Percentiles rank a stretch among this genome's conserved stretches.
Conservation (phyloP, 1,140 invertebrate species). For the Procambarus clarkii region DNA sequence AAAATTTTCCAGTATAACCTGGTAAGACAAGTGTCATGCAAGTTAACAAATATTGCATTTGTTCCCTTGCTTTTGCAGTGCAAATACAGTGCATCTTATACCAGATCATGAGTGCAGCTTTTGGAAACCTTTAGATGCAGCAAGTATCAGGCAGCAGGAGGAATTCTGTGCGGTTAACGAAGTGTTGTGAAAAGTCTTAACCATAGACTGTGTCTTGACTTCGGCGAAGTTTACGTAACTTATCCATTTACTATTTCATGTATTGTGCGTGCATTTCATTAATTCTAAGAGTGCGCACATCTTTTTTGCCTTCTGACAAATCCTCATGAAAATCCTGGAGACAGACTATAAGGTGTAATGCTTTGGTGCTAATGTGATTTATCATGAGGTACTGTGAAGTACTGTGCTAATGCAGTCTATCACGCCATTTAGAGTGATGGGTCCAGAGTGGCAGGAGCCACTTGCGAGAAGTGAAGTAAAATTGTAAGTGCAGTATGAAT, state of each 20-base stretch:
- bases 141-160: slow-evolving; percentile 10
- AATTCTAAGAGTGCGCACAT: not conserved
- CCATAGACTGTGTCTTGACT: not conserved
- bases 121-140: not conserved
- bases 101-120: slow-evolving; percentile 17
- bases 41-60: not conserved
- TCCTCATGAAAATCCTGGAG: not conserved
- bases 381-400: slow-evolving; percentile 9
- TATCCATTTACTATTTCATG: not conserved
- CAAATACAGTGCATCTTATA: not conserved
- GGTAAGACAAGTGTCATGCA: not conserved
- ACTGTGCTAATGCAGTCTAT: slow-evolving; percentile 5
- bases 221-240: not conserved
- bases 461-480: not conserved
- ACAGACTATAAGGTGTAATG: slow-evolving; percentile 1
- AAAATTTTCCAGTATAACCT: not conserved
- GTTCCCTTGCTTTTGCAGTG: no score
- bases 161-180: slow-evolving; percentile 24
- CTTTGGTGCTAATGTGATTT: slow-evolving; percentile 4
- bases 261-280: not conserved
- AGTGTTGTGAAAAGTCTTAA: slow-evolving; percentile 13
- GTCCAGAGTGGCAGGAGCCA: slow-evolving; percentile 8
- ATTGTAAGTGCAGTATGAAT: not conserved
- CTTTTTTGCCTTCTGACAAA: not conserved
- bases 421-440: not conserved